Evolutionary conservation across 2,113 vertebrate species (phyloP).

Genomic region (Pachypanchax playfairii): DNA sequence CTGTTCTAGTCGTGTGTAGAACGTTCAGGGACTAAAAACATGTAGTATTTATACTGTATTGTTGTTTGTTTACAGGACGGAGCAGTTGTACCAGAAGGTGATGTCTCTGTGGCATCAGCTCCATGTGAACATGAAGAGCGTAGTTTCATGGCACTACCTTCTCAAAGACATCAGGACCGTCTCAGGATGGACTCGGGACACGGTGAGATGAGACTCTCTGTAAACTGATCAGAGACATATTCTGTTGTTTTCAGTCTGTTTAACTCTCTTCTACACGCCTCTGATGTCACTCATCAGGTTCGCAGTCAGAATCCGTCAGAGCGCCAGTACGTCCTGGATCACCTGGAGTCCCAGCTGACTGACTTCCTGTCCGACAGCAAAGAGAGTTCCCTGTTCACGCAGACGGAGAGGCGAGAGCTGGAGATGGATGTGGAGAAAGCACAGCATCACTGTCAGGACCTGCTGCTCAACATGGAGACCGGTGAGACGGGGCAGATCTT

Average conservation of each 20-base stretch:
- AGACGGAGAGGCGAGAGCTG: slow-evolving; percentile 83
- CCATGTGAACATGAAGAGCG: slow-evolving; percentile 95
- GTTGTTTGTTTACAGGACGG: slow-evolving; percentile 78
- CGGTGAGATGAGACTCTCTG: slow-evolving; percentile 70
- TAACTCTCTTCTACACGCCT: neutral
- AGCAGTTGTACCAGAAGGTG: slow-evolving; percentile 97
- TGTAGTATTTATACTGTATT: neutral
- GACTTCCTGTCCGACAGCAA: slow-evolving; percentile 93
- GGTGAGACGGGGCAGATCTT: slow-evolving; percentile 78
- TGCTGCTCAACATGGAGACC: slow-evolving; percentile 90
- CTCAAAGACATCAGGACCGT: slow-evolving; percentile 87
- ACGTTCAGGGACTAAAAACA: too few relatives aligned
- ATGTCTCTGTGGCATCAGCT: slow-evolving; percentile 98
- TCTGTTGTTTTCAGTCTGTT: neutral
- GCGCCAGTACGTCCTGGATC: slow-evolving; percentile 85
- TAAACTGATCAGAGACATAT: neutral
- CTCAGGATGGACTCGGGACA: slow-evolving; percentile 90
- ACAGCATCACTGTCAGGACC: slow-evolving; percentile 85
- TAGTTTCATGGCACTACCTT: slow-evolving; percentile 96
- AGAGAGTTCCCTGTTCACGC: slow-evolving; percentile 88
- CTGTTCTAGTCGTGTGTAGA: neutral
- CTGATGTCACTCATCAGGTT: slow-evolving; percentile 78
- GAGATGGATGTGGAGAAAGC: slow-evolving; percentile 87
- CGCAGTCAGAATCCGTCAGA: slow-evolving; percentile 82
- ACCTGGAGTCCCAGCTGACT: slow-evolving; percentile 85